A percentile compares a stretch with the other conserved stretches of the same genome.
phyloP scores from a whole-genome alignment of 2,113 vertebrate species.

The Falcunculus frontatus region DNA sequence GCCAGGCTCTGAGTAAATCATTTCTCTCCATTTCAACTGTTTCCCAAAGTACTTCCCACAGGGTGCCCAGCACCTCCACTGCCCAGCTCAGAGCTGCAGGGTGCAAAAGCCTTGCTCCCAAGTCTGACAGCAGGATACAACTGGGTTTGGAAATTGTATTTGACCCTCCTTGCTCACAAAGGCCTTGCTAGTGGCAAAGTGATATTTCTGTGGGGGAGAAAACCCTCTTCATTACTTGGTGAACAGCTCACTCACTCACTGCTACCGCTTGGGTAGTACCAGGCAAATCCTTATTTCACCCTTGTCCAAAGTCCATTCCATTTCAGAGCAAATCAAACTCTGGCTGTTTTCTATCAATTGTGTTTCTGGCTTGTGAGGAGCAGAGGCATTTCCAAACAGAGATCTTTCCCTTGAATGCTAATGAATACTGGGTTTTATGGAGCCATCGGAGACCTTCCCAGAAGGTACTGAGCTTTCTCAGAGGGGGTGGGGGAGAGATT shows the following conservation, averaged over 20 bases:
- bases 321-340: conserved; percentile 3
- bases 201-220: not conserved
- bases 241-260: not conserved
- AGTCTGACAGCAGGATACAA: too few species aligned
- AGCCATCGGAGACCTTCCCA: not conserved
- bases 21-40: not conserved
- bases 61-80: not conserved
- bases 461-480: not conserved
- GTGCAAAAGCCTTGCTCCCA: not conserved
- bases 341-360: not conserved
- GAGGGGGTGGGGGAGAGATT: fast-evolving
- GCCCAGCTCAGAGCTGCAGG: not conserved
- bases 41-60: not conserved
- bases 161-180: not conserved
- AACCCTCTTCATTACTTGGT: not conserved
- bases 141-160: not conserved
- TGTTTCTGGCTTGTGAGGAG: not conserved
- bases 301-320: not conserved
- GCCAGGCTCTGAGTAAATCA: not conserved
- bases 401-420: not conserved
- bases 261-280: not conserved
- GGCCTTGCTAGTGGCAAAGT: not conserved
- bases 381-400: not conserved
- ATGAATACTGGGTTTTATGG: not conserved
- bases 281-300: too few species aligned